A percentile compares a stretch with the other conserved stretches of the same genome.
phyloP scores from a whole-genome alignment of 92 coral and sea anemone genomes.

The Epizoanthus rinbou region DNA sequence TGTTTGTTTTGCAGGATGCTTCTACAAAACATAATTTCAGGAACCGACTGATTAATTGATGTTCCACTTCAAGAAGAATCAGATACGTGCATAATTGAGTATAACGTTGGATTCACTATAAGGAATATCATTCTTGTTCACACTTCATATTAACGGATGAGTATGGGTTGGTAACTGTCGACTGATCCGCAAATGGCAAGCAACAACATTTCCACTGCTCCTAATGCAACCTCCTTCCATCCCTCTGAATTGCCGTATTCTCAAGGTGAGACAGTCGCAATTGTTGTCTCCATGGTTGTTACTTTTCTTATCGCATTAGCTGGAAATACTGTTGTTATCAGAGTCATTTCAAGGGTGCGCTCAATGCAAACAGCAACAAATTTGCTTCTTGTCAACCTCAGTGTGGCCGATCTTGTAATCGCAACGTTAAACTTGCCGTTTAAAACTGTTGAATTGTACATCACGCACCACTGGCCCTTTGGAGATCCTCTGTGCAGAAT shows the following conservation, averaged over 20 bases:
- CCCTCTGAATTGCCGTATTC: not conserved
- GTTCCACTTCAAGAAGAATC: not conserved
- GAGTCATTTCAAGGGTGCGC: slow-evolving; percentile 69
- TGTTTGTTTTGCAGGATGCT: not conserved
- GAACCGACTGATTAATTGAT: not conserved
- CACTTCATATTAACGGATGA: not conserved
- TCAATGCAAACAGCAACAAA: slow-evolving; percentile 84
- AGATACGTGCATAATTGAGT: not conserved
- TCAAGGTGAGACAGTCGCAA: slow-evolving; percentile 50
- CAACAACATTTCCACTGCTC: slow-evolving; percentile 1
- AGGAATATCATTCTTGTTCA: not conserved
- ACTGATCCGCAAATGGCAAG: not conserved
- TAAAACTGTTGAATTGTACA: slow-evolving; percentile 62
- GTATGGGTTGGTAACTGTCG: not conserved
- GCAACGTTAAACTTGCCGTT: slow-evolving; percentile 78
- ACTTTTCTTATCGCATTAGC: slow-evolving; percentile 69
- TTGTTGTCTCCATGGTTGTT: slow-evolving; percentile 49
- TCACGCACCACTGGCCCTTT: slow-evolving; percentile 70
- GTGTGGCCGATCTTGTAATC: slow-evolving; percentile 77
- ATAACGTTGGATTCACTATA: not conserved
- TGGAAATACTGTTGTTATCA: slow-evolving; percentile 71
- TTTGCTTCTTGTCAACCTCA: slow-evolving; percentile 68
- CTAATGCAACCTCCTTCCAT: not conserved
- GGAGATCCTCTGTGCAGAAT: slow-evolving; percentile 74
- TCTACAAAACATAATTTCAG: not conserved